Conservation (phyloP, 2,888 invertebrate species). For the Oithona nana region DNA sequence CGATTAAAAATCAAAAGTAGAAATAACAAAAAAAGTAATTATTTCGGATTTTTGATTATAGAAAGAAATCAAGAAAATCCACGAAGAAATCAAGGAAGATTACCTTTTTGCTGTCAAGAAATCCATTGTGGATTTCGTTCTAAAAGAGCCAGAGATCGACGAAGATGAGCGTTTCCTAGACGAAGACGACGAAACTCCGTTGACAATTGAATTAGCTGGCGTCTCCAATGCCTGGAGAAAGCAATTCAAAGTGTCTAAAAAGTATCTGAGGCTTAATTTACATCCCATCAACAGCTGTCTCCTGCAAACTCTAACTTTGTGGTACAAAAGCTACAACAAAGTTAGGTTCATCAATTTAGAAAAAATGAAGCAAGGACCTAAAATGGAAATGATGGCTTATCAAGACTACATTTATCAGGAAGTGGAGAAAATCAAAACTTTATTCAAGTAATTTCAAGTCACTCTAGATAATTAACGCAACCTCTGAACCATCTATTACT, state of each 20-base stretch:
- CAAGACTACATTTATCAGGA: constrained; percentile 16
- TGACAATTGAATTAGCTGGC: constrained; percentile 38
- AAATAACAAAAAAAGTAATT: not conserved
- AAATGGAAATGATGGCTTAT: constrained; percentile 13
- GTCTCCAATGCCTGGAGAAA: constrained; percentile 48
- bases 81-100: constrained; percentile 62
- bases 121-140: constrained; percentile 73
- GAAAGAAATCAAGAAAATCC: constrained; percentile 31
- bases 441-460: no score
- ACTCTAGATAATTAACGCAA: no score
- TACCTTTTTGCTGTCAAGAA: constrained; percentile 75
- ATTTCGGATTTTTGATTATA: not conserved
- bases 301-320: constrained; percentile 42
- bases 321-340: constrained; percentile 24
- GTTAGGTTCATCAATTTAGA: not conserved
- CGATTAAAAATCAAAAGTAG: constrained; percentile 12
- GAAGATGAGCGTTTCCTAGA: constrained; percentile 16
- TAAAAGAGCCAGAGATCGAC: constrained; percentile 32
- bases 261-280: constrained; percentile 39
- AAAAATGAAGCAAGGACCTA: not conserved
- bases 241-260: constrained; percentile 32
- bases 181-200: constrained; percentile 33
- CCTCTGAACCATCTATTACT: no score
- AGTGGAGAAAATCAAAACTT: constrained; percentile 13
- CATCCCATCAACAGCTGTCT: constrained; percentile 63